Base-by-base conservation (phyloP, 2,888 invertebrate genomes). In the Caenorhabditis sp. region DNA sequence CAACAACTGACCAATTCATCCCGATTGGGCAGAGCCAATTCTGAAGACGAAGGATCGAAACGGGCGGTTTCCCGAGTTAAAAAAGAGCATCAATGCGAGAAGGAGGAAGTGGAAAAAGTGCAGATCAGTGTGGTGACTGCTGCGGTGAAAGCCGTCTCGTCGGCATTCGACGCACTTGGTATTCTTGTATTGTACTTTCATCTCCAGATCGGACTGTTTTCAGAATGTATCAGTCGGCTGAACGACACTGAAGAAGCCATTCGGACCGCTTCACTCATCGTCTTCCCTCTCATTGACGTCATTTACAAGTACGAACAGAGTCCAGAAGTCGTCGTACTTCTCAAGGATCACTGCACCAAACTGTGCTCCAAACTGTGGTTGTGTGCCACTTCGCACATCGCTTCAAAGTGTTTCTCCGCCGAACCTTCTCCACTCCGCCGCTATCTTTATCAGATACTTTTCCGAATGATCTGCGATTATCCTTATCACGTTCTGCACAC, bases 251-350 rank as follows among this genome's bases (percentile, higher is more conserved):
- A 66, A 11, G 72, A 72, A 26, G 66, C 66, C 1, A 59, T 76
- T n/a, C 66, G 70, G 6, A 43, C 32, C 9, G 22, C 75, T 0
- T 61, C 74, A 4, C 66, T 75, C n/a, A 66, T 82, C 39, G 56
- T 83, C 2, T 83, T 83, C 43, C 80, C 82, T 0, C 70, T 83
- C 5, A 73, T 83, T 20, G 83, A 82, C 46, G 52, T 82, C n/a
- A 56, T 83, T 35, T 83, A 80, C 68, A 77, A 80, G 24, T 82
- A 82, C 58, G 82, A 81, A 24, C 15, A 39, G 9, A 30, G 48
- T 13, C 22, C 43, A 0, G 73, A 66, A 32, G 65, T 81, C 4
- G 35, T 56, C 4, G 41, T 39, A 2, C 17, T 59, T 1, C n/a
- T 76, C 2, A 35, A 35, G 22, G 53, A 53, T 2, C 45, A 65